Percentiles rank a stretch among this genome's conserved stretches.
These are phyloP conservation scores for Periparus ater DNA, from an alignment of 2,797 vertebrate genomes.

Conservation along the genomic window DNA sequence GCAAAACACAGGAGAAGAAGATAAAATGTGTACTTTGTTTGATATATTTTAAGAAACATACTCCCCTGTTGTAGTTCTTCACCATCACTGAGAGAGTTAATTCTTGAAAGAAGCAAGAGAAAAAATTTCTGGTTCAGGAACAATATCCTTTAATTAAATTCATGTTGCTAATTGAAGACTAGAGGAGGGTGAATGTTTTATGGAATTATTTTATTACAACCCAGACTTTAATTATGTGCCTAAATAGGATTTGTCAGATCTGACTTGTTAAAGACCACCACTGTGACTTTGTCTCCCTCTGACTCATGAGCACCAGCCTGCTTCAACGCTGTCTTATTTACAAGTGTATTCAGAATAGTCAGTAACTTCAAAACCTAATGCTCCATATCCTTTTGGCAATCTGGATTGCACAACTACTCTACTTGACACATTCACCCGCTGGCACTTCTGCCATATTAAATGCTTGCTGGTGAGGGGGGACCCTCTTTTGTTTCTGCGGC, in stretches of 20 bases:
- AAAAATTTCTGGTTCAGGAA: neutral
- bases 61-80: neutral
- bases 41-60: neutral
- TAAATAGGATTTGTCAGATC: constrained; percentile 46
- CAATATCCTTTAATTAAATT: constrained; percentile 46
- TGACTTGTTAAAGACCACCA: constrained; percentile 21
- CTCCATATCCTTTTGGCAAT: neutral
- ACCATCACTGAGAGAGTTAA: neutral
- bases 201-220: constrained; percentile 24
- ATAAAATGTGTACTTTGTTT: neutral
- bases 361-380: neutral
- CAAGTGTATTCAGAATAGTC: neutral
- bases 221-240: constrained; percentile 42
- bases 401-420: neutral
- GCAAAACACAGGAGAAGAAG: neutral
- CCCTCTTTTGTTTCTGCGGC: neutral
- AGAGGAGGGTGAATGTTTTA: constrained; percentile 14
- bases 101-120: neutral
- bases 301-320: neutral
- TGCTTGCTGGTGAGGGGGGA: neutral
- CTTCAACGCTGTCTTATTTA: neutral
- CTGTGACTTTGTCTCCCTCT: constrained; percentile 29
- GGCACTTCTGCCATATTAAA: neutral
- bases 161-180: constrained; percentile 41
- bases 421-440: fast-evolving